Conservation (phyloP, 2,797 vertebrate species). For the Pseudotriccus pelzelni region DNA sequence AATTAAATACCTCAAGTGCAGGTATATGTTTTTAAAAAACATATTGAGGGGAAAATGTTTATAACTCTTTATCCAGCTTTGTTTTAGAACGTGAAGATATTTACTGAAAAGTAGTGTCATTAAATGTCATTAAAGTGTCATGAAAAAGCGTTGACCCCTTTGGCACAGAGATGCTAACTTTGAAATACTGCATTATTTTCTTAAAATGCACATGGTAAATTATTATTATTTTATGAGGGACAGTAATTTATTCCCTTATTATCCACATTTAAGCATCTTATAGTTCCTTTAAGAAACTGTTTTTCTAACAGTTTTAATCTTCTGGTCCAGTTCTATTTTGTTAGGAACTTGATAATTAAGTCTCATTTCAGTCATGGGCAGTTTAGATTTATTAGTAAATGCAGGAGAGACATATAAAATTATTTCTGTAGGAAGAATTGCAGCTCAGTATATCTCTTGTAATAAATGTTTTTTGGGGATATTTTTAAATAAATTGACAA, state of each 20-base stretch:
- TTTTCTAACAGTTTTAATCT: background rate
- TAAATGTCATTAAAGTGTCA: too few species aligned
- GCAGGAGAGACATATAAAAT: background rate
- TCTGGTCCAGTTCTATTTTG: background rate
- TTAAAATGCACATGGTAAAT: background rate
- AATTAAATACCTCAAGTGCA: background rate
- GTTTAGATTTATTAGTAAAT: background rate
- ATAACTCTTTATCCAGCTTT: background rate
- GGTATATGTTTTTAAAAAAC: background rate
- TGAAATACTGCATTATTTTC: background rate
- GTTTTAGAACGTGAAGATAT: background rate
- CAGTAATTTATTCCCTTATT: background rate
- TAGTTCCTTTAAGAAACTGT: background rate
- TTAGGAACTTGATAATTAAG: background rate
- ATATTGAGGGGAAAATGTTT: rapidly evolving
- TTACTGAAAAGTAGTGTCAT: background rate
- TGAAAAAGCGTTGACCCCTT: background rate
- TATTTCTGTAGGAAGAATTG: background rate
- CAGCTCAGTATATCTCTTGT: background rate
- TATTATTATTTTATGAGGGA: background rate
- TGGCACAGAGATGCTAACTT: background rate
- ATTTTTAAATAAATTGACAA: background rate
- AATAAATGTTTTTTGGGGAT: background rate
- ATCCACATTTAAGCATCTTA: background rate
- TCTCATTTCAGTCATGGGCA: slow-evolving; percentile 58